phyloP scores from a whole-genome alignment of 2,888 invertebrate species.

The Lacanobia wlatinum region DNA sequence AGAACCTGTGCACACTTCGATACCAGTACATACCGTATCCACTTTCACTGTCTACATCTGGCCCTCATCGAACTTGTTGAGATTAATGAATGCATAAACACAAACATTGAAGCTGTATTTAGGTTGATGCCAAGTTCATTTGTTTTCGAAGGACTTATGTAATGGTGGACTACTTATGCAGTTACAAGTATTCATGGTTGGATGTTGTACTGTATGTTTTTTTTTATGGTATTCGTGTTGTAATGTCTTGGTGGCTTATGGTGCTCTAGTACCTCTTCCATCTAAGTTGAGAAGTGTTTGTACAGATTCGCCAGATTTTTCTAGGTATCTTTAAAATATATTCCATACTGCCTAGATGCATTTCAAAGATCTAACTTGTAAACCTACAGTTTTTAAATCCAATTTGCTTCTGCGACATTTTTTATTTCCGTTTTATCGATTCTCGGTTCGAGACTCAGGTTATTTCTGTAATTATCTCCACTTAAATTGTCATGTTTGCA shows the following conservation, averaged over 20 bases:
- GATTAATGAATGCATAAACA: slow-evolving; percentile 77
- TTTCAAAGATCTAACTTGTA: not conserved
- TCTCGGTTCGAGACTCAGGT: not conserved
- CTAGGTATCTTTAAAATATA: not conserved
- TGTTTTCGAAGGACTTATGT: slow-evolving; percentile 62
- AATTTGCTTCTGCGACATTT: not conserved
- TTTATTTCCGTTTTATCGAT: not conserved
- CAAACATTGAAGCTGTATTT: slow-evolving; percentile 73
- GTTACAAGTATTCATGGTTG: slow-evolving; percentile 6
- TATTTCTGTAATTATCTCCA: slow-evolving; percentile 42
- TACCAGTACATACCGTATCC: slow-evolving; percentile 71
- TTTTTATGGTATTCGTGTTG: slow-evolving; percentile 6
- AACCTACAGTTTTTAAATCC: not conserved
- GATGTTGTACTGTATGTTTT: not conserved
- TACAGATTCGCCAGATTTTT: not conserved
- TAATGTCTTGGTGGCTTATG: not conserved
- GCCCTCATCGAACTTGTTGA: slow-evolving; percentile 64
- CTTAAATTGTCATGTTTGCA: slow-evolving; percentile 42
- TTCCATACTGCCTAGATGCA: not conserved
- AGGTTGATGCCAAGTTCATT: slow-evolving; percentile 88
- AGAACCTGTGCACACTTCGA: slow-evolving; percentile 18
- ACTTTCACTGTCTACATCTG: slow-evolving; percentile 70
- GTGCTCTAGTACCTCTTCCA: no score
- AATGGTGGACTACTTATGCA: slow-evolving; percentile 42
- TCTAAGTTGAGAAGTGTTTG: not conserved